A percentile compares a stretch with the other conserved stretches of the same genome.
Conservation (phyloP, 2,113 vertebrate species). For the Etia nguti region DNA sequence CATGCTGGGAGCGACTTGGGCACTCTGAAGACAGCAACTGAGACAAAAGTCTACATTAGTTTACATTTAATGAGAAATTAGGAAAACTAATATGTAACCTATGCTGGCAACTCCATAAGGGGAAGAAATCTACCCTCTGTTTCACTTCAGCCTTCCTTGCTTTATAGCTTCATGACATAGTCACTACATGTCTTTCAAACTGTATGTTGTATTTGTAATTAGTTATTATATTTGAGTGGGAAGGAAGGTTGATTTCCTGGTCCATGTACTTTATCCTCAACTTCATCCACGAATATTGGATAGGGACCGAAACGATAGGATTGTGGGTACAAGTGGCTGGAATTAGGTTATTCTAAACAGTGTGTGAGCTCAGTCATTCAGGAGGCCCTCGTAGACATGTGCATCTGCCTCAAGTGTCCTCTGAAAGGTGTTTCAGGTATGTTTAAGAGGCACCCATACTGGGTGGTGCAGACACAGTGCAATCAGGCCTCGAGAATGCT, state of each 20-base stretch:
- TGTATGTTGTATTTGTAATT: background rate
- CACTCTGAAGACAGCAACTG: background rate
- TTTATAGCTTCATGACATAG: rapidly evolving
- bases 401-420: background rate
- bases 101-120: background rate
- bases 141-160: background rate
- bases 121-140: background rate
- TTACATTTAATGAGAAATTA: background rate
- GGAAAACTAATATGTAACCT: background rate
- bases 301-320: background rate
- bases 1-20: background rate
- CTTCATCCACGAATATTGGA: background rate
- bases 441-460: background rate
- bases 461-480: background rate
- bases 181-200: background rate
- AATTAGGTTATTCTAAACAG: background rate
- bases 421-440: background rate
- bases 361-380: background rate
- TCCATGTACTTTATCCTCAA: background rate
- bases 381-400: background rate
- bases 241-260: background rate
- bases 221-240: background rate
- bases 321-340: background rate
- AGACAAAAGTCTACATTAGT: background rate
- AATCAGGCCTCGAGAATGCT: background rate